Conservation (phyloP, 2,797 vertebrate species). For the Triplophysa bombifrons region DNA sequence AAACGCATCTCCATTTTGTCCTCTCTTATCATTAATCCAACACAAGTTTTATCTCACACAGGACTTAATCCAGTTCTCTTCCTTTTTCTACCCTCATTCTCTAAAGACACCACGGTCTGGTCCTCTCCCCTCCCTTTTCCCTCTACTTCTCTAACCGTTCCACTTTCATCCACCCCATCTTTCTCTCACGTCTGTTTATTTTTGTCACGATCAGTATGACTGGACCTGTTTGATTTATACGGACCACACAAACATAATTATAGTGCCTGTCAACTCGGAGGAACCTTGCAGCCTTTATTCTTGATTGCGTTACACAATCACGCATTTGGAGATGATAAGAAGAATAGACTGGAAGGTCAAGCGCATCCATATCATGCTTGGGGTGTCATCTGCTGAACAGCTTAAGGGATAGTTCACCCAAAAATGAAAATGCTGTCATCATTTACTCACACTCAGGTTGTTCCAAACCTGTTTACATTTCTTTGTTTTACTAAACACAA, state of each 20-base stretch:
- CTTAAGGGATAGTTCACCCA: neutral
- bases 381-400: neutral
- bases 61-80: neutral
- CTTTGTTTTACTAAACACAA: too few species aligned
- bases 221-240: neutral
- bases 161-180: neutral
- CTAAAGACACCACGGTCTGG: neutral
- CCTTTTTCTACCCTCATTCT: neutral
- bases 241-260: neutral
- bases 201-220: neutral
- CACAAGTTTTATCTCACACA: neutral
- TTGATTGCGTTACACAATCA: too few species aligned
- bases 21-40: neutral
- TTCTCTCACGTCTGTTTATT: neutral
- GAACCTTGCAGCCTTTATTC: neutral
- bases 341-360: too few species aligned
- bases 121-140: neutral
- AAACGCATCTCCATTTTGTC: too few species aligned
- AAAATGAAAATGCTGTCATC: too few species aligned
- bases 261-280: neutral
- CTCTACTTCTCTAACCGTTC: neutral
- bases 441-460: too few species aligned
- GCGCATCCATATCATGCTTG: too few species aligned
- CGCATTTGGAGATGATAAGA: too few species aligned
- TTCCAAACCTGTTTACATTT: too few species aligned